Evolutionary conservation across 2,113 vertebrate species (phyloP).

Genomic region (Tricholaema leucomelas): DNA sequence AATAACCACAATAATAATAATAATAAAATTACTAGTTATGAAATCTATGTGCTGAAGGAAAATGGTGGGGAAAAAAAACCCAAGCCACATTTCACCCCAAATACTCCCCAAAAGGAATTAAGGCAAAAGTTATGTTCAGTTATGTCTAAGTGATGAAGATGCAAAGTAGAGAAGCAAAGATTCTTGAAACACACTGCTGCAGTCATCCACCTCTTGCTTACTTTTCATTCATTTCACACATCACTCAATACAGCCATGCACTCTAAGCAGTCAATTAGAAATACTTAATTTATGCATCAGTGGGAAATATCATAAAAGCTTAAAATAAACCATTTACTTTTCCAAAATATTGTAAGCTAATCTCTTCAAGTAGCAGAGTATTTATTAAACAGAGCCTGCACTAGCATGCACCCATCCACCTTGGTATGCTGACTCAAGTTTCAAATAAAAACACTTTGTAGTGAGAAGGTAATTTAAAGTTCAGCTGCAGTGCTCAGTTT

Average conservation of each 20-base stretch:
- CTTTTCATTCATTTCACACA: background rate
- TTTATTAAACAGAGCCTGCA: background rate
- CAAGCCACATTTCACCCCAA: background rate
- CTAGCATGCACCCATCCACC: background rate
- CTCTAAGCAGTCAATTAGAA: background rate
- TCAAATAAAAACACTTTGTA: background rate
- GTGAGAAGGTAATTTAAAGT: background rate
- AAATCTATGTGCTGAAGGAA: background rate
- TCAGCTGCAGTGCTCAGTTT: background rate
- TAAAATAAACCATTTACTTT: background rate
- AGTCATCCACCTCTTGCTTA: background rate
- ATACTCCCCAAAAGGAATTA: background rate
- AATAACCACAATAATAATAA: background rate
- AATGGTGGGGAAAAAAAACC: fast-evolving
- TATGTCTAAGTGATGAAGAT: background rate
- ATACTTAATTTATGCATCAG: background rate
- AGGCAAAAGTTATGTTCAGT: background rate
- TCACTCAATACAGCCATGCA: background rate
- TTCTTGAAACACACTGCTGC: background rate
- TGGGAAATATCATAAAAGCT: background rate
- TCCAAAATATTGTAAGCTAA: background rate
- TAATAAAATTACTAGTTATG: background rate
- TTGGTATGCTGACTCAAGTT: background rate
- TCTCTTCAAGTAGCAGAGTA: background rate
- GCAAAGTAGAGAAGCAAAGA: background rate